phyloP scores from a whole-genome alignment of 2,797 vertebrate genomes.

The Cephalopachus bancanus region DNA sequence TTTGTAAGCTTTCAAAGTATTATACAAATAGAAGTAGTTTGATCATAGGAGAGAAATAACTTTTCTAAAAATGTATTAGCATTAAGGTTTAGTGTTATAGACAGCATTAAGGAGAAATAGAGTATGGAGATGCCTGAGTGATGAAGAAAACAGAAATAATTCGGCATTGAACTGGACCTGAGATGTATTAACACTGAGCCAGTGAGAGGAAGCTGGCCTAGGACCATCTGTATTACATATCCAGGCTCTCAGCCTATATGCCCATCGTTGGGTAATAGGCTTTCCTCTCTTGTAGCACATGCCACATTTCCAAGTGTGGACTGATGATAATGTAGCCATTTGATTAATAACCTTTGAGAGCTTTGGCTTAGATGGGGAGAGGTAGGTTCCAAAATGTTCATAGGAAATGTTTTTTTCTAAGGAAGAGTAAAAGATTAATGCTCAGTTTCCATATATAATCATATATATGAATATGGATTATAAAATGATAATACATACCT shows the following conservation, averaged over 20 bases:
- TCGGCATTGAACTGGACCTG: not conserved
- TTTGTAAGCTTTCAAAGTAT: conserved; percentile 20
- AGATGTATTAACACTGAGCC: not conserved
- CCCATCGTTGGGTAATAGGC: not conserved
- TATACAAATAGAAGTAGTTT: not conserved
- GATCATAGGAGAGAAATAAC: not conserved
- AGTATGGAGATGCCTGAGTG: not conserved
- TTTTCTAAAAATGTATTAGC: not conserved
- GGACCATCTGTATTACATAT: not conserved
- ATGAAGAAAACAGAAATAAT: conserved; percentile 32
- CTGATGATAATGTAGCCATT: not conserved
- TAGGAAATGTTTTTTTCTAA: not conserved
- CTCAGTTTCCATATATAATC: not conserved
- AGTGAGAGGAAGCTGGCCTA: not conserved
- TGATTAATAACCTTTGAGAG: not conserved
- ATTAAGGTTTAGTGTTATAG: not conserved
- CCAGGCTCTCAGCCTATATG: not conserved
- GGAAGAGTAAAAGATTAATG: not conserved
- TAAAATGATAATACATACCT: not conserved
- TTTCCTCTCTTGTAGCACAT: not conserved
- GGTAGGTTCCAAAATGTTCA: not conserved
- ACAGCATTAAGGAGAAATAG: not conserved
- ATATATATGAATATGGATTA: conserved; percentile 4
- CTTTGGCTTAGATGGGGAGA: not conserved
- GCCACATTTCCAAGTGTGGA: not conserved